A percentile compares a stretch with the other conserved stretches of the same genome.
These are phyloP conservation scores for Stigmatopora argus DNA, from an alignment of 2,113 vertebrate species.

Conservation along the genomic window DNA sequence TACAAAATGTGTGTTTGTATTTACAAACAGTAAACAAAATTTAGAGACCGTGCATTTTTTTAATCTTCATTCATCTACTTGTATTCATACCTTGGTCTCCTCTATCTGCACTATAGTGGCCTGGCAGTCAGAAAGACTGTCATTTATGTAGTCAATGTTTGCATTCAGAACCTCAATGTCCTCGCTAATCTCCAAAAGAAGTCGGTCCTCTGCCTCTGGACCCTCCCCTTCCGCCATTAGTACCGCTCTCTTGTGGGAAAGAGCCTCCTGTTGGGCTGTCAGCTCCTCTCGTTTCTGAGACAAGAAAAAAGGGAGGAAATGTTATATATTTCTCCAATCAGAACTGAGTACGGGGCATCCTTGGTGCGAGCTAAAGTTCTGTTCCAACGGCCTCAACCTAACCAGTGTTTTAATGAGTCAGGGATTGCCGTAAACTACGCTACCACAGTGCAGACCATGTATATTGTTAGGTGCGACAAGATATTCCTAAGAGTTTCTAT, in stretches of 20 bases:
- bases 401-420: background rate
- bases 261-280: constrained; percentile 80
- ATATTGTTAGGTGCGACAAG: too few species aligned
- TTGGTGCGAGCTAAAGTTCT: background rate
- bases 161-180: constrained; percentile 92
- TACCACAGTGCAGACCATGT: background rate
- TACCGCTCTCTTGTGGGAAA: constrained; percentile 78
- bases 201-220: constrained; percentile 79
- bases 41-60: background rate
- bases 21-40: background rate
- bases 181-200: constrained; percentile 86
- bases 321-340: background rate
- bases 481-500: too few species aligned
- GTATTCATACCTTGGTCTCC: constrained; percentile 84
- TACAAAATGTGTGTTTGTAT: background rate
- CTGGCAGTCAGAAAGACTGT: constrained; percentile 93
- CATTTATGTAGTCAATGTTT: constrained; percentile 96
- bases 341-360: background rate
- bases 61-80: background rate
- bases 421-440: background rate
- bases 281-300: constrained; percentile 94
- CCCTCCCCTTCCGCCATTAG: constrained; percentile 78
- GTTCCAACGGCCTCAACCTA: background rate
- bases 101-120: constrained; percentile 96
- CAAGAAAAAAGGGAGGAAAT: constrained; percentile 6